Evolutionary conservation across 2,888 invertebrate genomes (phyloP).

Genomic region (Poecilus cupreus): DNA sequence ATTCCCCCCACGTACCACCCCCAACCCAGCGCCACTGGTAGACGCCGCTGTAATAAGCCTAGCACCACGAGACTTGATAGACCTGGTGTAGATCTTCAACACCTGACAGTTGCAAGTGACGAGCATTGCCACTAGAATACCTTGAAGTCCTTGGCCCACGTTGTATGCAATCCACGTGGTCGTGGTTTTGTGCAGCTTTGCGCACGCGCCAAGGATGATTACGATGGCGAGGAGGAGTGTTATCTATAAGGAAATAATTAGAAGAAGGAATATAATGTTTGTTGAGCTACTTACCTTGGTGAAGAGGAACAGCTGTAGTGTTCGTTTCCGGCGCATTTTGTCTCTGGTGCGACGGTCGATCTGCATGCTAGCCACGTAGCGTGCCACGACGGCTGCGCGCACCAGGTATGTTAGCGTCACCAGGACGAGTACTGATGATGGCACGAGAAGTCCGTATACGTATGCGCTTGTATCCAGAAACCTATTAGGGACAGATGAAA

Average conservation of each 20-base stretch:
- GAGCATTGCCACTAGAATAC: slow-evolving; percentile 78
- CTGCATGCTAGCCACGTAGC: slow-evolving; percentile 78
- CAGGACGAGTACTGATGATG: slow-evolving; percentile 72
- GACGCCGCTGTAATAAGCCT: slow-evolving; percentile 65
- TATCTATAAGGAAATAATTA: slow-evolving; percentile 67
- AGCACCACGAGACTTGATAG: slow-evolving; percentile 66
- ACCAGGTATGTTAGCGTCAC: slow-evolving; percentile 73
- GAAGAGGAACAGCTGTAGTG: slow-evolving; percentile 77
- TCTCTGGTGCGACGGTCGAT: slow-evolving; percentile 76
- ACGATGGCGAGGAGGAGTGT: slow-evolving; percentile 70
- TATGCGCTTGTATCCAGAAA: slow-evolving; percentile 74
- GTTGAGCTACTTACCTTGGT: no score
- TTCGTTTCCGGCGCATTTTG: slow-evolving; percentile 77
- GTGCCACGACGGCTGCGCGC: slow-evolving; percentile 76
- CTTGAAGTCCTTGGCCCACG: slow-evolving; percentile 75
- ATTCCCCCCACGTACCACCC: slow-evolving; percentile 64
- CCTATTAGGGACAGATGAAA: slow-evolving; percentile 68
- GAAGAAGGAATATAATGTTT: background rate
- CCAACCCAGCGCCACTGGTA: slow-evolving; percentile 12
- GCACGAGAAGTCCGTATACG: slow-evolving; percentile 75
- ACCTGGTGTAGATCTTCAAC: slow-evolving; percentile 71
- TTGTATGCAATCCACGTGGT: slow-evolving; percentile 73
- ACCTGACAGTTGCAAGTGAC: slow-evolving; percentile 79
- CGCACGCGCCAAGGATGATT: slow-evolving; percentile 70
- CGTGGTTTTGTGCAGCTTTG: slow-evolving; percentile 70